Percentiles rank a stretch among this genome's conserved stretches.
phyloP scores from a whole-genome alignment of 2,888 invertebrate species.

The Cerceris ruficornis region DNA sequence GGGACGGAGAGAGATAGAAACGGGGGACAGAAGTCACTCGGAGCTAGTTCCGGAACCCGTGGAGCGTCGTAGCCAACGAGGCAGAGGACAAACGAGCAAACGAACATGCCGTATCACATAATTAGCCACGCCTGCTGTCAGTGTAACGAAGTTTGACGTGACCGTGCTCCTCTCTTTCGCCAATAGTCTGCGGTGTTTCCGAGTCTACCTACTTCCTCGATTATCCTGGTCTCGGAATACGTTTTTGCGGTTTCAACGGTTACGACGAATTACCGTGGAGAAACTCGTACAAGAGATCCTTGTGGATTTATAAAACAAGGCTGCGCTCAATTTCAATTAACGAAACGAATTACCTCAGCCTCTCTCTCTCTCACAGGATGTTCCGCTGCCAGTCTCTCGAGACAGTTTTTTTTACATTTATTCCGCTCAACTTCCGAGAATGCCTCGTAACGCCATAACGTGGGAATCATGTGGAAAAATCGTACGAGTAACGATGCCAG shows the following conservation, averaged over 20 bases:
- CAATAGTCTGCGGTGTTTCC: background rate
- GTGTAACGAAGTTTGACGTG: constrained; percentile 67
- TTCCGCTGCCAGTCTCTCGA: no score
- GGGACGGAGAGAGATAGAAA: constrained; percentile 17
- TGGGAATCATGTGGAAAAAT: no score
- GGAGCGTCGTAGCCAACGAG: constrained; percentile 58
- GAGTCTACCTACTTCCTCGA: background rate
- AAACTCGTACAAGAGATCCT: background rate
- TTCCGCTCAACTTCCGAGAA: no score
- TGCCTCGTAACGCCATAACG: no score
- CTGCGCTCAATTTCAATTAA: no score
- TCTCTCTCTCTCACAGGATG: no score
- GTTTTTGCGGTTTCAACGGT: background rate
- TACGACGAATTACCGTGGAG: background rate
- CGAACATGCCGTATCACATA: constrained; percentile 69
- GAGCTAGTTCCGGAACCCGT: constrained; percentile 45
- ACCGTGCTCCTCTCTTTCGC: constrained; percentile 30
- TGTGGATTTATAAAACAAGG: no score
- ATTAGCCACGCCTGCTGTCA: constrained; percentile 69
- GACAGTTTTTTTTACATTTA: no score
- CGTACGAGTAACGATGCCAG: no score
- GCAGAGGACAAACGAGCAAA: constrained; percentile 70
- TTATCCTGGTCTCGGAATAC: background rate
- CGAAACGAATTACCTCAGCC: no score
- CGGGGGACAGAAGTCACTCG: background rate